Evolutionary conservation across 2,888 invertebrate species (phyloP).

Genomic region (Holacanthella duospinosa): DNA sequence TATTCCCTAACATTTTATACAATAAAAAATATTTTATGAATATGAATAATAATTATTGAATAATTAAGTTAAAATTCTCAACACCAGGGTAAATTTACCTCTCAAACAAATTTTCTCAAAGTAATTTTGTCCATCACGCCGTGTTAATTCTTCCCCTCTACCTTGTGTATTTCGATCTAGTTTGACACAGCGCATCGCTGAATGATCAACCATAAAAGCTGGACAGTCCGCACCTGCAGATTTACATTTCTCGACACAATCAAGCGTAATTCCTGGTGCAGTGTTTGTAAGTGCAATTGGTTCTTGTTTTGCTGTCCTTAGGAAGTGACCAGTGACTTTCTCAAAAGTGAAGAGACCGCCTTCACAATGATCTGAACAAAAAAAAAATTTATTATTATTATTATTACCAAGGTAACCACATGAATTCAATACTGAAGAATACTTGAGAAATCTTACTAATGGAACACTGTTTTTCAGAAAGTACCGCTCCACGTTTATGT

Average conservation of each 20-base stretch:
- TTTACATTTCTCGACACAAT: constrained; percentile 40
- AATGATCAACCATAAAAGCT: constrained; percentile 43
- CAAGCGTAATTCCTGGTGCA: constrained; percentile 39
- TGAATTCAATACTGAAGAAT: not conserved
- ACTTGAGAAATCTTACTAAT: constrained; percentile 39
- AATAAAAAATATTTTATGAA: too few species aligned
- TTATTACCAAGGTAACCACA: not conserved
- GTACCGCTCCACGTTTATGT: constrained; percentile 39
- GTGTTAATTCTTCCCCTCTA: constrained; percentile 41
- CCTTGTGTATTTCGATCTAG: constrained; percentile 44
- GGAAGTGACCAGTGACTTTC: constrained; percentile 43
- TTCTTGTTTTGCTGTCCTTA: constrained; percentile 42
- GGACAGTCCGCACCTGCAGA: constrained; percentile 44
- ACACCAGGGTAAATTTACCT: constrained; percentile 36
- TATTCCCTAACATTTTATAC: too few species aligned
- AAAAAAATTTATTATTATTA: not conserved
- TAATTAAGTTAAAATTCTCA: not conserved
- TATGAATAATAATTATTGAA: too few species aligned
- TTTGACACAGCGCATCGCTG: constrained; percentile 43
- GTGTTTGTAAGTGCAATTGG: constrained; percentile 40
- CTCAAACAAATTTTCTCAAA: constrained; percentile 45
- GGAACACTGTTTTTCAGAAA: constrained; percentile 43
- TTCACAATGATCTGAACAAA: constrained; percentile 42
- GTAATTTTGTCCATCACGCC: constrained; percentile 42
- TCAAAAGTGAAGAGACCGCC: constrained; percentile 44